Evolutionary conservation across 2,113 vertebrate species (phyloP).

Genomic region (Sciurus niger): DNA sequence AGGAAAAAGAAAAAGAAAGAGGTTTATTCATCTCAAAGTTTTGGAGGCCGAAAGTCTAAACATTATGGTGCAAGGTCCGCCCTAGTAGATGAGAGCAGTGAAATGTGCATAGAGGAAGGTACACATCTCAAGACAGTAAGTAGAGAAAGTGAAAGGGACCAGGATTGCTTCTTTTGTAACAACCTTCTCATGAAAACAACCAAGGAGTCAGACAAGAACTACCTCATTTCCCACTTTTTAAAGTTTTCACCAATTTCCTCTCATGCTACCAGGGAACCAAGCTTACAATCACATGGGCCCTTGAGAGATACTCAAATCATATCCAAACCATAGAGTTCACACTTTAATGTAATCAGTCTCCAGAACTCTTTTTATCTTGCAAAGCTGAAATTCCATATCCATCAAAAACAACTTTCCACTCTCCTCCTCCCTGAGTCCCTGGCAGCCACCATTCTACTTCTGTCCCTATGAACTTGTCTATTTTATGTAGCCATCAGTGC

Average conservation of each 20-base stretch:
- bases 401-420: background rate
- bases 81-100: background rate
- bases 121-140: background rate
- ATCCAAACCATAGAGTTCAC: background rate
- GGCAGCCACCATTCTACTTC: background rate
- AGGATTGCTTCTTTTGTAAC: background rate
- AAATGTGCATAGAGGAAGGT: background rate
- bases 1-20: background rate
- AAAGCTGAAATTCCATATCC: background rate
- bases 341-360: background rate
- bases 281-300: background rate
- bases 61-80: too few species aligned
- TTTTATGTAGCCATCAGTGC: background rate
- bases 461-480: background rate
- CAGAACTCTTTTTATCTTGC: background rate
- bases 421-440: background rate
- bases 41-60: background rate
- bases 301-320: background rate
- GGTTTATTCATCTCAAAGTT: too few species aligned
- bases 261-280: background rate
- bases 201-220: background rate
- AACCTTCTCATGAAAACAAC: background rate
- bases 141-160: background rate
- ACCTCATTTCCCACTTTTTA: background rate
- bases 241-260: background rate